Evolutionary conservation across 2,797 vertebrate species (phyloP), one percentile per base, ranked within the genome.

Genomic region (Tamandua tetradactyla): DNA sequence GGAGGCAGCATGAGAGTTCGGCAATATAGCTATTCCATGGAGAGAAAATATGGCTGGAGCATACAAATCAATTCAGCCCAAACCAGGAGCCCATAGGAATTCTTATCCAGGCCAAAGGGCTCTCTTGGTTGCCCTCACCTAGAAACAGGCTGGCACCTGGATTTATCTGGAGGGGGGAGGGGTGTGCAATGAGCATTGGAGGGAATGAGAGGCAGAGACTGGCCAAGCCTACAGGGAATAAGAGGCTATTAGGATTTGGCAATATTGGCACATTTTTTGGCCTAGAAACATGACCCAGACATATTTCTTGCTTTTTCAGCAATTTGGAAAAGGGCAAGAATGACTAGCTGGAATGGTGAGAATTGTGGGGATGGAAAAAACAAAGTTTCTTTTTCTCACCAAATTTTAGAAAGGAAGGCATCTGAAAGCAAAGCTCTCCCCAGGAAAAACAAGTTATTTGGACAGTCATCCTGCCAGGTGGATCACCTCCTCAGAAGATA

Each of bases 211-310:
- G 57, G 78, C 47, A 59, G 68, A 83, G 55, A 20, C 7, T 4
- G 13, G 35, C 7, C 5, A 12, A 11, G 2, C 8, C 37, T 22
- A 3, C 12, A 2, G 32, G 88, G 71, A 87, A 14, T 17, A 20
- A n/a, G 87, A 52, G 42, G 42, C 25, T 5, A 1, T 76, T 25
- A 72, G 42, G 25, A 20, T 81, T 86, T 79, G 82, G 89, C 6
- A 10, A 87, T 7, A 66, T 0, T 18, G 71, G 86, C 62, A 59
- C 10, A 71, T 78, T 79, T 7, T 12, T 44, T 87, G 80, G 80
- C 96, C 95, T 78, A 95, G 86, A 97, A 94, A 97, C 47, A 47
- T n/a, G 74, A 55, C 86, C 88, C 93, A 94, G 47, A 94, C 94
- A 79, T 17, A 20, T 17, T 82, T 91, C 86, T 75, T 91, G 92